Conservation (phyloP, 2,888 invertebrate species). For the Ormyrus rosae region DNA sequence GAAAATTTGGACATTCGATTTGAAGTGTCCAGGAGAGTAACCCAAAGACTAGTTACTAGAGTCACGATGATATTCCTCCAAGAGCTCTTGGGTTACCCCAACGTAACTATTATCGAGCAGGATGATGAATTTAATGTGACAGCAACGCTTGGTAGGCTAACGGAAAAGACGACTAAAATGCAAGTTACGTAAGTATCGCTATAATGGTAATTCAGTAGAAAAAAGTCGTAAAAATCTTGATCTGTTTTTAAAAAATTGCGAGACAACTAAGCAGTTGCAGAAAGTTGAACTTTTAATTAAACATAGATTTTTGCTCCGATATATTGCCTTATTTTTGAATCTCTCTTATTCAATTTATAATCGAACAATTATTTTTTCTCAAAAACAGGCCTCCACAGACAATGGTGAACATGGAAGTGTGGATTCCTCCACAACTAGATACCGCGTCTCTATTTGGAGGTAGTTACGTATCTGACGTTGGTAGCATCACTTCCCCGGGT, state of each 20-base stretch:
- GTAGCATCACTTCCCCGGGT: slow-evolving; percentile 78
- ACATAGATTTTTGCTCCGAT: too few species aligned
- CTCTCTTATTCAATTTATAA: too few species aligned
- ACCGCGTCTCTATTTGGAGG: slow-evolving; percentile 74
- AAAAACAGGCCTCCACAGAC: slow-evolving; percentile 74
- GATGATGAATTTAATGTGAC: slow-evolving; percentile 75
- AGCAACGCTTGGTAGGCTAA: slow-evolving; percentile 71
- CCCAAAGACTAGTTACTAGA: slow-evolving; percentile 79
- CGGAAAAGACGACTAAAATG: slow-evolving; percentile 59
- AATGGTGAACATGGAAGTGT: slow-evolving; percentile 84
- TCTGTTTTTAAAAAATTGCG: not conserved
- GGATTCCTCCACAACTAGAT: slow-evolving; percentile 82
- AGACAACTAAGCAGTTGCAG: not conserved
- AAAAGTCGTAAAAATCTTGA: not conserved
- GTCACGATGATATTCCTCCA: slow-evolving; percentile 79
- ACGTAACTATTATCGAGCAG: slow-evolving; percentile 72
- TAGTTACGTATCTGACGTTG: slow-evolving; percentile 77
- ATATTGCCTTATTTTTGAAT: too few species aligned
- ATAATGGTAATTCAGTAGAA: too few species aligned
- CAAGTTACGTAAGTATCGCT: slow-evolving; percentile 64
- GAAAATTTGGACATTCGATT: slow-evolving; percentile 75
- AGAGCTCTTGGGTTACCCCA: slow-evolving; percentile 77
- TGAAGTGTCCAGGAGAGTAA: slow-evolving; percentile 78
- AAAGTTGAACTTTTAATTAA: too few species aligned
- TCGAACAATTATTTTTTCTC: too few species aligned